Evolutionary conservation across 2,888 invertebrate species (phyloP), one percentile per base, ranked within the genome.

Genomic region (Quadroppia sp.): DNA sequence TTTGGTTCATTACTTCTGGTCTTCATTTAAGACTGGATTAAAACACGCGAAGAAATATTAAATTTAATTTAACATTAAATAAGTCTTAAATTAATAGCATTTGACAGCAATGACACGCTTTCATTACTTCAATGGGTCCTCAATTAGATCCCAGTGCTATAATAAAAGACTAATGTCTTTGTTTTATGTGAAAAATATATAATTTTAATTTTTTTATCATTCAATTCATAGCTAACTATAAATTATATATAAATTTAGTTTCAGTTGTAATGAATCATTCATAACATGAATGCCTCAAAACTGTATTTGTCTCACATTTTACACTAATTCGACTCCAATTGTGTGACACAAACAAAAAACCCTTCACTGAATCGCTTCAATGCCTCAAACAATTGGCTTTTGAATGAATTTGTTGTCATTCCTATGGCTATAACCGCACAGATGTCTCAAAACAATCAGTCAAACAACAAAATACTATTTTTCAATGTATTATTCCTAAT

Each of bases 341-440:
- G 69, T 69, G 45, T 69, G 69, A 17, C 69, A 69, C 69, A 69
- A 69, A 42, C n/a, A n/a, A 69, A 45, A 45, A 69, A 42, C 45
- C 69, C 69, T 25, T 64, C 36, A 64, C 40, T 64, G 64, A 20
- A 28, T 9, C 61, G 36, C 61, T 20, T 64, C 20, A 64, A 64
- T 64, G 32, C 61, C 20, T 23, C 61, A 64, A 36, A 64, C 61
- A 64, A 64, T 64, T 64, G 61, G 56, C 56, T 56, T 56, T 56
- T 28, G 56, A 28, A 56, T 28, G 13, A 50, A 30, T 30, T 56
- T 30, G 13, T 28, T 56, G 28, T 28, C 28, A 56, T 23, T 25
- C 28, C 2, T 28, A 56, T 56, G 15, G 23, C 23, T 13, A 25
- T 25, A 56, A 23, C 53, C 13, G 56, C 56, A 23, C 56, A 56